These are phyloP conservation scores for Rhagoletis zephyria DNA, from an alignment of 1,140 invertebrate genomes.

Conservation along the genomic window DNA sequence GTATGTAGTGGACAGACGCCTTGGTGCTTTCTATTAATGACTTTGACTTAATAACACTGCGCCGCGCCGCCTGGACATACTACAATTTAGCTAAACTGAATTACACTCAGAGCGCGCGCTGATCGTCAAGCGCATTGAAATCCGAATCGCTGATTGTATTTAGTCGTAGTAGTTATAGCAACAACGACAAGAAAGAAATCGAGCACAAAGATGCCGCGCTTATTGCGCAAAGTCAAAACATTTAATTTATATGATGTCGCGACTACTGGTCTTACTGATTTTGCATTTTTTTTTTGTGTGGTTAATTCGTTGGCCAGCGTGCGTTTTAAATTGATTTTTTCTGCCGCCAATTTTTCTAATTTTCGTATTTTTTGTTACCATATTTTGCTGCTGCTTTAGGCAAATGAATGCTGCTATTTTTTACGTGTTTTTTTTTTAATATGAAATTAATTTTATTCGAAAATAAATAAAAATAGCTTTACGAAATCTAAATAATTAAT, in stretches of 20 bases:
- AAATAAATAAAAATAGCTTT: conserved; percentile 1
- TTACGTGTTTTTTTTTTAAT: conserved; percentile 66
- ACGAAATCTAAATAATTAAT: conserved; percentile 57
- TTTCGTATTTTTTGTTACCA: background rate
- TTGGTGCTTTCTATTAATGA: conserved; percentile 37
- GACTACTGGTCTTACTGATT: conserved; percentile 73
- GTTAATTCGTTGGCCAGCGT: conserved; percentile 33
- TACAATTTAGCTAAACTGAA: conserved; percentile 20
- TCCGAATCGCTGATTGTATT: background rate
- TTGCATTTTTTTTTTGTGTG: conserved; percentile 67
- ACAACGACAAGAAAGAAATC: background rate
- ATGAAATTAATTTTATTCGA: conserved; percentile 67
- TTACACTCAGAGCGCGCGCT: background rate
- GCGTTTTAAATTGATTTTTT: conserved; percentile 28
- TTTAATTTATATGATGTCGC: conserved; percentile 74
- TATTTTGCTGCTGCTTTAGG: background rate
- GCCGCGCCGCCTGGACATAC: background rate
- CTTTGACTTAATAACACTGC: conserved; percentile 23
- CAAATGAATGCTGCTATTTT: conserved; percentile 54
- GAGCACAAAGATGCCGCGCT: conserved; percentile 53
- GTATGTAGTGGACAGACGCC: no score
- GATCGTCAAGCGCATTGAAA: conserved; percentile 15
- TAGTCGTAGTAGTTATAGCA: background rate
- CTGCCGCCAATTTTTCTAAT: background rate
- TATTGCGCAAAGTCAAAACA: conserved; percentile 73